Percentiles rank a stretch among this genome's conserved stretches.
phyloP scores from a whole-genome alignment of 2,113 vertebrate genomes.

The Eulemur macaco region DNA sequence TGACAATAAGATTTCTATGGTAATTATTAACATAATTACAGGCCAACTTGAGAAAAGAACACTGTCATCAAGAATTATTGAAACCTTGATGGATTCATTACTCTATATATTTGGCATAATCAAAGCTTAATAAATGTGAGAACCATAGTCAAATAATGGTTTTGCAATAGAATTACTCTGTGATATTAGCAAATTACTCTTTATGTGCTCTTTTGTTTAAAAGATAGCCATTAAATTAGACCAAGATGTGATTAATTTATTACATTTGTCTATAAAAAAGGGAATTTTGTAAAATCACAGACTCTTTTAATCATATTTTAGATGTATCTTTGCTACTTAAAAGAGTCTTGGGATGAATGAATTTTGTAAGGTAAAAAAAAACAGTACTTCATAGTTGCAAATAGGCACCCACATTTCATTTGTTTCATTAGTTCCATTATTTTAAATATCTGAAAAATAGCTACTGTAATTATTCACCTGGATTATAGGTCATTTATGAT shows the following conservation, averaged over 20 bases:
- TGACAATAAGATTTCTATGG: background rate
- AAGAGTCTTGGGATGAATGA: background rate
- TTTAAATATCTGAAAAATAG: conserved; percentile 7
- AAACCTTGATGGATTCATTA: background rate
- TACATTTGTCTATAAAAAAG: background rate
- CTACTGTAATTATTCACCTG: background rate
- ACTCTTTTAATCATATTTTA: background rate
- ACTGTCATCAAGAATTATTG: background rate
- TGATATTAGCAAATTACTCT: background rate
- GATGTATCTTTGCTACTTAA: background rate
- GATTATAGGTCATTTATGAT: conserved; percentile 10
- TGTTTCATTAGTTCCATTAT: conserved; percentile 23
- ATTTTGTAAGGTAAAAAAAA: conserved; percentile 33
- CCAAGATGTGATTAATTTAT: background rate
- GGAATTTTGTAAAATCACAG: conserved; percentile 1
- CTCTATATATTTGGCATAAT: background rate
- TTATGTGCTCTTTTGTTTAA: conserved; percentile 27
- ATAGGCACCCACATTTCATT: background rate
- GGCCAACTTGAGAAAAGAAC: conserved; percentile 11
- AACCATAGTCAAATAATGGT: background rate
- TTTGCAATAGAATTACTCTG: background rate
- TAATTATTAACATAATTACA: background rate
- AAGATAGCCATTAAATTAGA: conserved; percentile 6
- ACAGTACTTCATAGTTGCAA: background rate
- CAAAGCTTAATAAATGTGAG: background rate